These are phyloP conservation scores for Netelia melanura DNA, from an alignment of 2,888 invertebrate species.

Conservation along the genomic window DNA sequence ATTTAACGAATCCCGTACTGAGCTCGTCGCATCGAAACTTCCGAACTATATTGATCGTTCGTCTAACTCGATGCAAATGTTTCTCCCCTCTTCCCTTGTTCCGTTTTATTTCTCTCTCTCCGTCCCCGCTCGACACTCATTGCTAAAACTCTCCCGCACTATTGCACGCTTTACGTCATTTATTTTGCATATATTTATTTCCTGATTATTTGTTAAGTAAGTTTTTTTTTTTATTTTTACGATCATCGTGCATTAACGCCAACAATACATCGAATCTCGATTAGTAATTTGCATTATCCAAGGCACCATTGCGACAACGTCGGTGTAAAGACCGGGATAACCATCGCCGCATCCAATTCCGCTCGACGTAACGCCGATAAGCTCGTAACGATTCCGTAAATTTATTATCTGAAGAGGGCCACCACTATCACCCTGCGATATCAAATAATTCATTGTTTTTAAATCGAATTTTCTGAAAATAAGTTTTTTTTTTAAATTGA, in stretches of 20 bases:
- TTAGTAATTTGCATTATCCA: constrained; percentile 71
- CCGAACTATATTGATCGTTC: constrained; percentile 51
- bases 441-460: constrained; percentile 15
- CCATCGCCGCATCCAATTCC: constrained; percentile 71
- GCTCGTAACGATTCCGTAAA: constrained; percentile 63
- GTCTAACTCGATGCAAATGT: constrained; percentile 18
- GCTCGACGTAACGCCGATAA: constrained; percentile 72
- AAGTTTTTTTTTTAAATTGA: not conserved
- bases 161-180: not conserved
- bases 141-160: not conserved
- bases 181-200: not conserved
- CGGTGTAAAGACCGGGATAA: constrained; percentile 71
- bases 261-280: constrained; percentile 73
- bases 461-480: not conserved
- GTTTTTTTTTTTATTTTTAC: constrained; percentile 16
- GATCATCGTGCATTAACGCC: constrained; percentile 63
- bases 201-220: not conserved
- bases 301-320: constrained; percentile 70
- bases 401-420: constrained; percentile 73
- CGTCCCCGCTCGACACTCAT: too few species aligned
- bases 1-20: constrained; percentile 55
- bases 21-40: constrained; percentile 36
- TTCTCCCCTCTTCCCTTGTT: constrained; percentile 5
- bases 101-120: not conserved
- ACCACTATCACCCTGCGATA: constrained; percentile 73